These are phyloP conservation scores for Bufo bufo DNA, from an alignment of 2,113 vertebrate genomes.

Conservation along the genomic window DNA sequence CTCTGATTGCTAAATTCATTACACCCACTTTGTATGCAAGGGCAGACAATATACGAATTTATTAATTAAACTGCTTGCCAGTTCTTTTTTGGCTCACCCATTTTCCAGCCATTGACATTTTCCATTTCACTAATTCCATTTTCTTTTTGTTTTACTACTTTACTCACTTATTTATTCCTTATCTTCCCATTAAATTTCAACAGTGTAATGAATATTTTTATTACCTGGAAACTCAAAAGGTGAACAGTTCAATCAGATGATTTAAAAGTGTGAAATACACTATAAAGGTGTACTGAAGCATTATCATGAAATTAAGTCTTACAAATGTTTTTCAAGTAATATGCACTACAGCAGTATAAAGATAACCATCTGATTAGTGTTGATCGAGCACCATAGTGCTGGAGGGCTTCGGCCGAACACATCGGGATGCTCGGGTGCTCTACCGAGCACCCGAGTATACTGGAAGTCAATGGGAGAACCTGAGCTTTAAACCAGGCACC, in stretches of 20 bases:
- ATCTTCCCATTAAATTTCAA: constrained; percentile 9
- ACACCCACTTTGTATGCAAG: constrained; percentile 32
- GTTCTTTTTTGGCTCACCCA: constrained; percentile 28
- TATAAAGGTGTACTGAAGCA: background rate
- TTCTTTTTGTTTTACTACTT: constrained; percentile 10
- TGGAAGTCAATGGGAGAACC: no score
- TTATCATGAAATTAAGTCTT: background rate
- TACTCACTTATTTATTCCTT: constrained; percentile 19
- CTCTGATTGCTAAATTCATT: constrained; percentile 47
- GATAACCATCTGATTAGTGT: no score
- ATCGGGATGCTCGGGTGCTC: no score
- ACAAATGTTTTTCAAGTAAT: background rate
- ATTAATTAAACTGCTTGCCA: constrained; percentile 46
- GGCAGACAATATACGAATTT: constrained; percentile 36
- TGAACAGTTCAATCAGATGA: background rate
- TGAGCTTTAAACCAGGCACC: no score
- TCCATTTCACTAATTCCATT: background rate
- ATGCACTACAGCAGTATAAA: no score
- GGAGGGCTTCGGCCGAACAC: no score
- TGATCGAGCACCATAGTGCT: no score
- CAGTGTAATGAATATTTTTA: background rate
- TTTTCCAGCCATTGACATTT: constrained; percentile 42
- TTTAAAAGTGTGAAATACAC: background rate
- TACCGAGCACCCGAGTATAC: no score
- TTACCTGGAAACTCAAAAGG: background rate